phyloP scores from a whole-genome alignment of 1,140 invertebrate genomes.

The Planococcus citri region DNA sequence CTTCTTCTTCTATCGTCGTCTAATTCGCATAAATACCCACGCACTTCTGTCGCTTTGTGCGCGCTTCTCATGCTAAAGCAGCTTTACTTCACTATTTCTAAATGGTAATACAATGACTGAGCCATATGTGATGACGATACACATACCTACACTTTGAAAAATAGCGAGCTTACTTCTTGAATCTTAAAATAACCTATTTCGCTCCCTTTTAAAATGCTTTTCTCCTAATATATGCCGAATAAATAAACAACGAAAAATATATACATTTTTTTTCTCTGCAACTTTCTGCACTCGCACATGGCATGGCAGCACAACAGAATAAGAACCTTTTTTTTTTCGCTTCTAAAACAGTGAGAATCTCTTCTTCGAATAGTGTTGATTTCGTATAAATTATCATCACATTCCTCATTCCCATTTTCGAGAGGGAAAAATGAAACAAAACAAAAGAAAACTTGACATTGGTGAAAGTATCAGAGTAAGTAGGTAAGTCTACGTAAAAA shows the following conservation, averaged over 20 bases:
- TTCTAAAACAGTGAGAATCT: not conserved
- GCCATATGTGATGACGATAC: slow-evolving; percentile 18
- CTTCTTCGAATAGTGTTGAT: not conserved
- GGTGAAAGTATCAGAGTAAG: no score
- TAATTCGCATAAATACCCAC: slow-evolving; percentile 18
- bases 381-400: not conserved
- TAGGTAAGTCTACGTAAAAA: no score
- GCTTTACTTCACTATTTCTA: slow-evolving; percentile 13
- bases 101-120: slow-evolving; percentile 20
- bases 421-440: no score
- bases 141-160: slow-evolving; percentile 13
- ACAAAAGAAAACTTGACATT: no score
- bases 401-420: not conserved
- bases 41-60: not conserved
- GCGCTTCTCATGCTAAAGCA: slow-evolving; percentile 4
- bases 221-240: slow-evolving; percentile 14
- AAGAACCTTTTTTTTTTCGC: not conserved
- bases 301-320: no score
- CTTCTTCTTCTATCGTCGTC: not conserved
- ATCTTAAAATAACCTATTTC: slow-evolving; percentile 19
- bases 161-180: slow-evolving; percentile 17
- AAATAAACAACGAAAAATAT: slow-evolving; percentile 19
- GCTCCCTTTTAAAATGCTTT: not conserved
- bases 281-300: no score
- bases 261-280: not conserved